Base-by-base conservation (phyloP, 2,888 invertebrate species). In the Dichetophora obliterata region DNA sequence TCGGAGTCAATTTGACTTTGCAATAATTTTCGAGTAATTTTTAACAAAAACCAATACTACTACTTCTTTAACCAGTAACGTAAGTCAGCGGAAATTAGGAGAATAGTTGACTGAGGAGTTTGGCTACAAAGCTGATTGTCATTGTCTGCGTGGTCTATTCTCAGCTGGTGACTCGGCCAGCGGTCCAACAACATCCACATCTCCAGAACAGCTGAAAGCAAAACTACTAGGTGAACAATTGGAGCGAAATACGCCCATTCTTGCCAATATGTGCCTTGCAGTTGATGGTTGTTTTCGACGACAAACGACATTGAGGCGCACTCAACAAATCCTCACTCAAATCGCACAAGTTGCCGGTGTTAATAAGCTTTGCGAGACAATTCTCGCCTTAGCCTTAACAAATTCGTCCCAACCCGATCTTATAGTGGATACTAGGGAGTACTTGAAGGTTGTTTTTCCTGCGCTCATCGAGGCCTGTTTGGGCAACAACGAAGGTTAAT, bases 91-190 rank as follows among this genome's bases (percentile, higher is more conserved):
- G n/a, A n/a, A n/a, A n/a, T n/a, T n/a, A n/a, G n/a, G n/a, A n/a
- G n/a, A n/a, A n/a, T n/a, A n/a, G 97, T 92, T 97, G 91, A 94
- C 97, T 88, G 93, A 93, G 91, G 92, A 94, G 89, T 95, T 96
- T 93, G 98, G 98, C 91, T 93, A 96, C 91, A 97, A 98, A 93
- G 97, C 97, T 91, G 97, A 98, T 92, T 94, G 97, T 91, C 97
- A 98, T 92, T 93, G 97, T 90, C 93, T 97, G 92, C 96, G 96
- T 92, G 96, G 96, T 91, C 93, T 98, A 90, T 95, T 98, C 91
- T 95, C 96, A 86, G 93, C 93, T 86, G 94, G 97, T 89, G 94
- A 96, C 90, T 95, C 96, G 92, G 94, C 91, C 91, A 54, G 27
- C 88, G 92, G 92, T 85, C 91, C 91, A 77, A 81, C 91, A 90